phyloP scores from a whole-genome alignment of 2,888 invertebrate species.

The Rosalia funebris region DNA sequence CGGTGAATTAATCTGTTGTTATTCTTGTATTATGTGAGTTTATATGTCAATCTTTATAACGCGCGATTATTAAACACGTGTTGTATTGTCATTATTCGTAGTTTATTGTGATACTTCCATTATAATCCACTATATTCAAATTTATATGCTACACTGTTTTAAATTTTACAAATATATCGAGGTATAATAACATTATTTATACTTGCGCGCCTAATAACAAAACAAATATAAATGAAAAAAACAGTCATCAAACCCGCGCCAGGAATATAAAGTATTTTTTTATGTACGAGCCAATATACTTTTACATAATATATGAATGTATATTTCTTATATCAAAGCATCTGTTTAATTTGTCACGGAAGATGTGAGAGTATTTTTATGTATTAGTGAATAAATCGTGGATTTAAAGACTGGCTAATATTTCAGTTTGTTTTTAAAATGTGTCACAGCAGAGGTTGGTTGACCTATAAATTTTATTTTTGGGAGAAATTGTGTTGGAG shows the following conservation, averaged over 20 bases:
- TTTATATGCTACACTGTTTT: too few relatives aligned
- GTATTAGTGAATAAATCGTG: background rate
- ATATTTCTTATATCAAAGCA: slow-evolving; percentile 1
- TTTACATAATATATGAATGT: slow-evolving; percentile 3
- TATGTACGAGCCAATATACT: slow-evolving; percentile 6
- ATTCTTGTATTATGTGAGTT: background rate
- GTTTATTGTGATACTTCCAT: background rate
- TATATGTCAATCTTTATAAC: background rate
- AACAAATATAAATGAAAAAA: slow-evolving; percentile 7
- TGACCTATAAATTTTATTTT: background rate
- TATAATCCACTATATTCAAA: background rate
- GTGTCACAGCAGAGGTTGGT: background rate
- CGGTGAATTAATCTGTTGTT: background rate
- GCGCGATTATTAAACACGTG: background rate
- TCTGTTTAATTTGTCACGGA: too few relatives aligned
- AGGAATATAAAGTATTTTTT: slow-evolving; percentile 6
- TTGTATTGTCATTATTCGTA: background rate
- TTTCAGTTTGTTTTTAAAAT: background rate
- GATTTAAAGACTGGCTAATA: background rate
- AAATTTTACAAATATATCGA: too few relatives aligned
- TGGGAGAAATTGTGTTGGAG: background rate
- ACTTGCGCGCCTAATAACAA: too few relatives aligned
- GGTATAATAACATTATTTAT: too few relatives aligned
- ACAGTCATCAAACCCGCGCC: background rate
- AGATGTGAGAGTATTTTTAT: slow-evolving; percentile 9